phyloP scores from a whole-genome alignment of 2,888 invertebrate genomes.

The Drosophila suboccidentalis region DNA sequence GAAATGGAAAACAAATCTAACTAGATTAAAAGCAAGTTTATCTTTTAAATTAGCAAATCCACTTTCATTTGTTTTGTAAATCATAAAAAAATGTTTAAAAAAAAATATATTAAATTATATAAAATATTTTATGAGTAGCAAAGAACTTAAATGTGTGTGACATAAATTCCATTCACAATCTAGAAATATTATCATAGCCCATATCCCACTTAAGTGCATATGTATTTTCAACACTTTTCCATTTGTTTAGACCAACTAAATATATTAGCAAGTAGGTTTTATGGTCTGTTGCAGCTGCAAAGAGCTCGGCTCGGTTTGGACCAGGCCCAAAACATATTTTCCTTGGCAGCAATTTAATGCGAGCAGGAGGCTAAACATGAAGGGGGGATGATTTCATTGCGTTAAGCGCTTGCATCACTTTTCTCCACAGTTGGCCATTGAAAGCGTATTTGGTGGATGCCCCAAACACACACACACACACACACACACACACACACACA shows the following conservation, averaged over 20 bases:
- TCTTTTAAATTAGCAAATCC: not conserved
- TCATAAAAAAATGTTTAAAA: not conserved
- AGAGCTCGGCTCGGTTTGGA: constrained; percentile 10
- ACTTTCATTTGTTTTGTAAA: not conserved
- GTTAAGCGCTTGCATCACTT: constrained; percentile 45
- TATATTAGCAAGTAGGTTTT: constrained; percentile 43
- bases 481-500: constrained; percentile 30
- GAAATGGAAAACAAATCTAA: not conserved
- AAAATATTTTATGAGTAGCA: not conserved
- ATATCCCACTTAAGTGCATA: constrained; percentile 10
- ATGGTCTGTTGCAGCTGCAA: constrained; percentile 62
- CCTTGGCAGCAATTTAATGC: constrained; percentile 49
- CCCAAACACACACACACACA: constrained; percentile 30
- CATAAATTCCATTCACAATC: not conserved
- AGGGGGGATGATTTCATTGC: constrained; percentile 3
- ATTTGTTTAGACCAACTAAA: constrained; percentile 31
- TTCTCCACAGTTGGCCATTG: constrained; percentile 20
- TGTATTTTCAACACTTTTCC: constrained; percentile 16
- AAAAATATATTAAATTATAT: not conserved
- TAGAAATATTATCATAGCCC: constrained; percentile 23
- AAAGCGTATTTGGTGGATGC: constrained; percentile 34
- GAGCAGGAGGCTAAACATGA: not conserved
- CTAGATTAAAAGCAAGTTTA: not conserved
- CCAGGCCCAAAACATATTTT: constrained; percentile 20
- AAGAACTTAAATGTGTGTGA: not conserved